These are phyloP conservation scores for Burhinus bistriatus DNA, from an alignment of 2,113 vertebrate genomes.

Conservation along the genomic window DNA sequence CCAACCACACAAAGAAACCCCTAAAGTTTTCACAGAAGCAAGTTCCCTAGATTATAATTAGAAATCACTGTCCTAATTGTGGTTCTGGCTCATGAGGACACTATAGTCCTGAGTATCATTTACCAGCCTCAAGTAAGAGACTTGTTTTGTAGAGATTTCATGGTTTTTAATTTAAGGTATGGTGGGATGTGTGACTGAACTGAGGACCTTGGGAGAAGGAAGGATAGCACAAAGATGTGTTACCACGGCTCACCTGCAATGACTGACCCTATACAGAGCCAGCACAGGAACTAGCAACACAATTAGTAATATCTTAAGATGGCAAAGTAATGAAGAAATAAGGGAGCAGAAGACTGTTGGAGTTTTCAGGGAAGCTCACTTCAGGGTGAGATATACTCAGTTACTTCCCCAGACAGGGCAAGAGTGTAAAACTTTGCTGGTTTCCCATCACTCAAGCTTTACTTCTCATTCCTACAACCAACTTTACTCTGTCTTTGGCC, in stretches of 20 bases:
- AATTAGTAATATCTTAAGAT: background rate
- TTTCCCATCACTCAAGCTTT: background rate
- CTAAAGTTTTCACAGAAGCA: background rate
- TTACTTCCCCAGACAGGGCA: background rate
- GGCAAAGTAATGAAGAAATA: background rate
- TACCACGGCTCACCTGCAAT: background rate
- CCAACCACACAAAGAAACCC: background rate
- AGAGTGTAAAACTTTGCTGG: background rate
- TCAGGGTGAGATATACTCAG: background rate
- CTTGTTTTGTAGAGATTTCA: background rate
- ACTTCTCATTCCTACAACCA: background rate
- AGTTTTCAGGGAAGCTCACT: background rate
- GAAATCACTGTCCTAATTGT: background rate
- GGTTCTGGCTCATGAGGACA: background rate
- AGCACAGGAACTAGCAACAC: background rate
- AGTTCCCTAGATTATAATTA: background rate
- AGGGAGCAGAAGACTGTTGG: background rate
- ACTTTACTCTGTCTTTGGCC: background rate
- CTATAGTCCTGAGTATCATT: background rate
- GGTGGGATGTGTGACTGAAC: background rate
- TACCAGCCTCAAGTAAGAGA: background rate
- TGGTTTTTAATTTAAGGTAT: background rate
- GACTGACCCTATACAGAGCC: fast-evolving
- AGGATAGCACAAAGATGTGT: background rate
- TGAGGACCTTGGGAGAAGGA: background rate